Evolutionary conservation across 2,888 invertebrate genomes (phyloP), one percentile per base, ranked within the genome.

Genomic region (Rhamnusium bicolor): DNA sequence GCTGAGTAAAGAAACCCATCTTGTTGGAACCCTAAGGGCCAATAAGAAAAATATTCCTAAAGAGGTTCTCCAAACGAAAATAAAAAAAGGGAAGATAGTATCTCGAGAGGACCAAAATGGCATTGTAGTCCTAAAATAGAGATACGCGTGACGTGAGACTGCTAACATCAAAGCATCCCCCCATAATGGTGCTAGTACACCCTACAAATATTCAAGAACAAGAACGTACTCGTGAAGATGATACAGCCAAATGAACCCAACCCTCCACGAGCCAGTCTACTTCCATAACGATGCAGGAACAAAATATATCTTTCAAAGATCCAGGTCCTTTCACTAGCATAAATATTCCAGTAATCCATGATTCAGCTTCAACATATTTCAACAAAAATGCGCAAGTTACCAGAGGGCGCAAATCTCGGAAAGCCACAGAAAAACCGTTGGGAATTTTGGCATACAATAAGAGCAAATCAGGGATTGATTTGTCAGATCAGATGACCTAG

Each of bases 381-480:
- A 8, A 8, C 32, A 32, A 32, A 32, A 32, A 32, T 32, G 32
- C 32, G 32, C 8, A 32, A 32, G 32, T 32, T 12, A 4, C 51
- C 18, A 51, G 51, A 51, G 16, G 16, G 4, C 51, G 51, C 18
- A 51, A 51, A 16, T 51, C 51, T 8, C 24, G 24, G 51, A 19
- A 54, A 12, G 29, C 66, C 32, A 19, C 53, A 73, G 60, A 63
- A 66, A 83, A 84, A 78, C 81, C 81, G 71, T 61, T 79, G 53
- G 81, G 14, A 18, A 51, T 51, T 18, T 4, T 51, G 16, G 51
- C 51, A 4, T 51, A 83, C 71, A 84, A 83, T 69, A 82, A 79
- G 79, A 84, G 81, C 40, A 85, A 84, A 75, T 74, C 80, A 70
- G 82, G 83, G 32, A 84, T 85, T 60, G 83, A 85, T n/a, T n/a